Evolutionary conservation across 2,113 vertebrate genomes (phyloP).

Genomic region (Oenanthe oenanthe): DNA sequence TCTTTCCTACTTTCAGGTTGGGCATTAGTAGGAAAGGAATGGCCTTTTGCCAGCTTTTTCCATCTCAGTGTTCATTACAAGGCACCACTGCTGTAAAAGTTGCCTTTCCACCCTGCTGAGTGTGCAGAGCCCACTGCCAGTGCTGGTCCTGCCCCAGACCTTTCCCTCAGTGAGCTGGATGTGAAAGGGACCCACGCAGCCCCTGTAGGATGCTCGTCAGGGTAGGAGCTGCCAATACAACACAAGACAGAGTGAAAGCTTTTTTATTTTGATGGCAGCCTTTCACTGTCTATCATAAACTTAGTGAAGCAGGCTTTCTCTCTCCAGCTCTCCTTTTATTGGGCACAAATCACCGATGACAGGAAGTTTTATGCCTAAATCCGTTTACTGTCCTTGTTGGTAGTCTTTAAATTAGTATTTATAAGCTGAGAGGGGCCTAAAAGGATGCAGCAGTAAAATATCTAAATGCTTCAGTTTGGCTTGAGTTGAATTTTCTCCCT

Average conservation of each 20-base stretch:
- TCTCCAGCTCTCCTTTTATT: slow-evolving; percentile 77
- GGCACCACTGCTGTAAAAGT: background rate
- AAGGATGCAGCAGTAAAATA: slow-evolving; percentile 78
- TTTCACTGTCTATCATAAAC: slow-evolving; percentile 82
- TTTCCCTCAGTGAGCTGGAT: slow-evolving; percentile 2
- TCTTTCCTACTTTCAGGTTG: background rate
- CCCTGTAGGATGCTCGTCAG: background rate
- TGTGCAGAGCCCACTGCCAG: slow-evolving; percentile 23
- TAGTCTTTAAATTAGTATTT: slow-evolving; percentile 89
- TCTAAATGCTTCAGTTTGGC: slow-evolving; percentile 73
- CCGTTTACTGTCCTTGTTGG: slow-evolving; percentile 84
- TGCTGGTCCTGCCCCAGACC: background rate
- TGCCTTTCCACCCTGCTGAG: background rate
- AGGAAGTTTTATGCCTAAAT: slow-evolving; percentile 84
- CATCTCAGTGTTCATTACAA: background rate
- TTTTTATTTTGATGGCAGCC: slow-evolving; percentile 74
- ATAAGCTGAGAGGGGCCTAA: slow-evolving; percentile 78
- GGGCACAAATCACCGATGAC: slow-evolving; percentile 82
- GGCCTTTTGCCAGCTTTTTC: background rate
- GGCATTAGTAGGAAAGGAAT: background rate
- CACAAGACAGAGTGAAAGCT: slow-evolving; percentile 42
- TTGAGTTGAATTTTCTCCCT: slow-evolving; percentile 67
- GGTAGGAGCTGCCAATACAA: slow-evolving; percentile 24
- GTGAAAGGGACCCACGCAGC: slow-evolving; percentile 35
- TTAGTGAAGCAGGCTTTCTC: slow-evolving; percentile 76